Conservation (phyloP, 2,797 vertebrate species). For the Synanceia verrucosa region DNA sequence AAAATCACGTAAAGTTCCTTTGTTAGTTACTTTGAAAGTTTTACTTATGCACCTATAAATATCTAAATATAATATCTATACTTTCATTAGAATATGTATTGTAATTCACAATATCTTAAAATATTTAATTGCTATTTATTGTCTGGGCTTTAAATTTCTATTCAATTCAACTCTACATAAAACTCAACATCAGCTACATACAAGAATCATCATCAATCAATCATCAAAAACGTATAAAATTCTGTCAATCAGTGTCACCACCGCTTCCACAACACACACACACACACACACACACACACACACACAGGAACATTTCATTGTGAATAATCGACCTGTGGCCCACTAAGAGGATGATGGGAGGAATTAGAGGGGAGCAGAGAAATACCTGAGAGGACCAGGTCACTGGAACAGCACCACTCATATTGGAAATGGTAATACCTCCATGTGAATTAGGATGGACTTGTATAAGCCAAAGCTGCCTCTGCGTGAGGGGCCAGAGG, state of each 20-base stretch:
- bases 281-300: neutral
- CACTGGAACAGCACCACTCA: slow-evolving; percentile 49
- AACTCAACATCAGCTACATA: neutral
- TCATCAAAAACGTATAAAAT: neutral
- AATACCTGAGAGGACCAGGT: slow-evolving; percentile 43
- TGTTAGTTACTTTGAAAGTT: neutral
- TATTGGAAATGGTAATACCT: slow-evolving; percentile 61
- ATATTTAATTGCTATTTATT: neutral
- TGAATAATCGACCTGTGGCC: slow-evolving; percentile 55
- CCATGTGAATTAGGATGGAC: slow-evolving; percentile 47
- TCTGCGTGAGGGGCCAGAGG: slow-evolving; percentile 2
- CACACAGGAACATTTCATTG: slow-evolving; percentile 51
- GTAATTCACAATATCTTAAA: neutral
- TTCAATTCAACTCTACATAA: no score
- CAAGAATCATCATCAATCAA: neutral
- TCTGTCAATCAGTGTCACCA: neutral
- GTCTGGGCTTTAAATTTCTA: no score
- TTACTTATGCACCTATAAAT: neutral
- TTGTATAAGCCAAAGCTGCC: slow-evolving; percentile 48
- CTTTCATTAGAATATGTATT: neutral
- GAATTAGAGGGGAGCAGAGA: slow-evolving; percentile 53
- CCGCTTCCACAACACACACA: neutral
- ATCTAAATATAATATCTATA: no score
- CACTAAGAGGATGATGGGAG: slow-evolving; percentile 69
- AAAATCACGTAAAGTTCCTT: neutral